A percentile compares a stretch with the other conserved stretches of the same genome.
Conservation (phyloP, 2,797 vertebrate genomes). For the Liparis tanakae region DNA sequence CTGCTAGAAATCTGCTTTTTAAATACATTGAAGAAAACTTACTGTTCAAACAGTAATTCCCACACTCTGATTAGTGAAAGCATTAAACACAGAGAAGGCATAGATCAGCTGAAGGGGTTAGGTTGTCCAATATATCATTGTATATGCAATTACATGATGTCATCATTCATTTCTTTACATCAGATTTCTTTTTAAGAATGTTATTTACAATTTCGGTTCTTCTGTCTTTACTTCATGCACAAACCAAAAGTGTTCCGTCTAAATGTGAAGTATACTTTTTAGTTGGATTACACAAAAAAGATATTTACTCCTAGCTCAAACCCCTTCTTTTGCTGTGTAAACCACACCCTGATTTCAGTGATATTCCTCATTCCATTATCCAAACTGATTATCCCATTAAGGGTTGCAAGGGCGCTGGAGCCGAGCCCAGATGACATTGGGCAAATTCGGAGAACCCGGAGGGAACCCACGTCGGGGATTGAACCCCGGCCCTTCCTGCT, state of each 20-base stretch:
- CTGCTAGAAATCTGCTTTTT: background rate
- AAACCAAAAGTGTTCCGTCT: background rate
- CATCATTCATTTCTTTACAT: background rate
- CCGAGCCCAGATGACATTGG: no score
- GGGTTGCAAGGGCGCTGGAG: no score
- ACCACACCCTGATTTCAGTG: background rate
- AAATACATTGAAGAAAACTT: constrained; percentile 79
- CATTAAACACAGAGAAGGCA: constrained; percentile 67
- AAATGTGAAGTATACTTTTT: background rate
- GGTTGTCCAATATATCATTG: constrained; percentile 33
- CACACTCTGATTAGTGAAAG: constrained; percentile 92
- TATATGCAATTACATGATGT: constrained; percentile 28
- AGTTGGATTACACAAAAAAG: background rate
- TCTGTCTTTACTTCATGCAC: background rate
- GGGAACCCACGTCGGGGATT: no score
- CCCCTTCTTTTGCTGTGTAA: background rate
- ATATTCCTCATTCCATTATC: background rate
- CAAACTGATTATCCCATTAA: no score
- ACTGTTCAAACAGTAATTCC: constrained; percentile 98
- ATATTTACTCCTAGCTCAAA: background rate
- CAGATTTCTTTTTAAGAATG: background rate
- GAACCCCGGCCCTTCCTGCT: no score
- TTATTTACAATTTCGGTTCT: background rate
- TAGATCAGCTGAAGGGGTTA: constrained; percentile 60
- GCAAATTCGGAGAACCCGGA: no score